Evolutionary conservation across 53 echinoderm and acorn worm species (phyloP).

Genomic region (Zoroaster sp.): DNA sequence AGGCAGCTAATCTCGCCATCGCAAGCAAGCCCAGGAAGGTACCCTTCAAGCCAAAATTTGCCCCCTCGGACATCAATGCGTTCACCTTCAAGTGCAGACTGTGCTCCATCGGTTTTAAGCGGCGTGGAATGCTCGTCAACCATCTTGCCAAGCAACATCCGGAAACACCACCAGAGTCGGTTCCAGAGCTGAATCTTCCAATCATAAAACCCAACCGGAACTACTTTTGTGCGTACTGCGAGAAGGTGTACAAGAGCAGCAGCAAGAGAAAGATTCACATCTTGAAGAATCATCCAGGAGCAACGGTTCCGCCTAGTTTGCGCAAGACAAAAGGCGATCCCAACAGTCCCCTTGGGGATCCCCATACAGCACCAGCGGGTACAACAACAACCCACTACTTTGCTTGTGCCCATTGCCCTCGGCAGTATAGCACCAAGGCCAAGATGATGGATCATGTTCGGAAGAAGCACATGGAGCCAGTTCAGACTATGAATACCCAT

Average conservation of each 20-base stretch:
- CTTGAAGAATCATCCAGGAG: conserved; percentile 95
- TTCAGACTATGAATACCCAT: conserved; percentile 35
- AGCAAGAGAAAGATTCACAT: conserved; percentile 98
- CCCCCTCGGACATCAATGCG: conserved; percentile 78
- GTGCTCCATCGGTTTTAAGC: conserved; percentile 88
- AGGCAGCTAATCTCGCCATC: conserved; percentile 70
- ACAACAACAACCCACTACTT: conserved; percentile 97
- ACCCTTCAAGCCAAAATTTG: conserved; percentile 89
- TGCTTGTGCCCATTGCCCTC: conserved; percentile 98
- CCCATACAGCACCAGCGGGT: conserved; percentile 95
- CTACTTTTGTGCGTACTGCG: conserved; percentile 98
- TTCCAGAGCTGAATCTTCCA: conserved; percentile 92
- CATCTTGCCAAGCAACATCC: conserved; percentile 93
- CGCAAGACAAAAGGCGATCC: conserved; percentile 87
- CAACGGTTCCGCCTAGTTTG: conserved; percentile 83
- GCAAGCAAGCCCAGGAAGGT: conserved; percentile 80
- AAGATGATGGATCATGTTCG: conserved; percentile 99
- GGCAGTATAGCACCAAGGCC: conserved; percentile 97
- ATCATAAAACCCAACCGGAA: conserved; percentile 97
- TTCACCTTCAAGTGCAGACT: conserved; percentile 95
- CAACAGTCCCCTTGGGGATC: conserved; percentile 81
- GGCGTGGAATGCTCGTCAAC: conserved; percentile 96
- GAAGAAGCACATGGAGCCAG: conserved; percentile 98
- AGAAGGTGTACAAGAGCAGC: conserved; percentile 98
- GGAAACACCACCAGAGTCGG: conserved; percentile 81